Conservation (phyloP, 2,797 vertebrate species). For the Trachurus trachurus region DNA sequence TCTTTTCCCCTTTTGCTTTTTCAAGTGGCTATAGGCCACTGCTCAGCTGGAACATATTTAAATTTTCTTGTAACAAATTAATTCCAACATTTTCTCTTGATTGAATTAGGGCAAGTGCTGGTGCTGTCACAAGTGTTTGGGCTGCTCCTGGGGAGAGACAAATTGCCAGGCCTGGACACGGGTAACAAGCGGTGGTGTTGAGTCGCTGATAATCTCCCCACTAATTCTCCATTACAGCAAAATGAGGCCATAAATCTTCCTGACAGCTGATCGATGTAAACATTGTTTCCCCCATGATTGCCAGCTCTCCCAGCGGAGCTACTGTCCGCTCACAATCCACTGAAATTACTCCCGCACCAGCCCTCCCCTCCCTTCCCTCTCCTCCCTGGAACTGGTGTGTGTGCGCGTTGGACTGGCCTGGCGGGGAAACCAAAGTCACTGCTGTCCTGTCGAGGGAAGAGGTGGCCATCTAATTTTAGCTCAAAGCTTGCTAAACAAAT, state of each 20-base stretch:
- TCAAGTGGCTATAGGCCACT: constrained; percentile 93
- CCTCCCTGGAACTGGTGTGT: constrained; percentile 60
- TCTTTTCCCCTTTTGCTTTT: constrained; percentile 63
- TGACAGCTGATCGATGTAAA: constrained; percentile 99
- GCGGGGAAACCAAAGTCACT: constrained; percentile 88
- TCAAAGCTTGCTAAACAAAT: constrained; percentile 86
- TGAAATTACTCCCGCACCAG: constrained; percentile 94
- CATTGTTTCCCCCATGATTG: constrained; percentile 99
- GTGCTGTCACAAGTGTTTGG: constrained; percentile 99
- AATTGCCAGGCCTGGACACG: constrained; percentile 99
- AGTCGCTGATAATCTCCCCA: constrained; percentile 99
- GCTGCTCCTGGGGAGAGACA: constrained; percentile 97
- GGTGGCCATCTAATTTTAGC: constrained; percentile 95
- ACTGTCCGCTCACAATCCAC: constrained; percentile 98
- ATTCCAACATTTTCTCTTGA: constrained; percentile 99
- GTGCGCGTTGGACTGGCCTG: constrained; percentile 67
- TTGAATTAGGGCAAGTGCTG: constrained; percentile 99
- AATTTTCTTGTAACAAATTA: constrained; percentile 99
- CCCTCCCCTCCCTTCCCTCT: constrained; percentile 79
- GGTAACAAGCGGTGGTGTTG: constrained; percentile 99
- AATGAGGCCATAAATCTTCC: constrained; percentile 99
- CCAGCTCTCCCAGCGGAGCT: constrained; percentile 98
- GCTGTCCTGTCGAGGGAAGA: constrained; percentile 84
- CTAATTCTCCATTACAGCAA: constrained; percentile 99
- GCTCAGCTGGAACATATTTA: constrained; percentile 96